Conservation (phyloP, 2,888 invertebrate species). For the Eupithecia dodoneata region DNA sequence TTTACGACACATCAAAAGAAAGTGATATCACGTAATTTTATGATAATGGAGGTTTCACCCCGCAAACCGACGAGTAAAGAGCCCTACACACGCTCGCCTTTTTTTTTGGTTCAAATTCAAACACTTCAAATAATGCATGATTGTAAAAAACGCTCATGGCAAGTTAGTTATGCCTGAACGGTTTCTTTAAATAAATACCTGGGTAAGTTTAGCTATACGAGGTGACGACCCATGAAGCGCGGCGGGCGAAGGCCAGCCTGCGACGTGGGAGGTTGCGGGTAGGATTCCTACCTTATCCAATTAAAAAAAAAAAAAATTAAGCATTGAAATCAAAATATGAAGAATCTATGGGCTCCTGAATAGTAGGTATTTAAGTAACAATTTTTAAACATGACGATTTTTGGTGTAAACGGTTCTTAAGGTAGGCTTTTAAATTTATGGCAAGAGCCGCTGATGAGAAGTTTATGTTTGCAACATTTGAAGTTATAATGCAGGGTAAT, state of each 20-base stretch:
- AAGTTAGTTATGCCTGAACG: not conserved
- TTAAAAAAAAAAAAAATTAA: not conserved
- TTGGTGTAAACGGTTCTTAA: slow-evolving; percentile 43
- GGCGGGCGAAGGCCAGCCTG: too few species aligned
- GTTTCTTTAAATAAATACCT: not conserved
- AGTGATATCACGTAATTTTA: slow-evolving; percentile 81
- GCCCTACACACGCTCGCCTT: slow-evolving; percentile 13
- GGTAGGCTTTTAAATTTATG: slow-evolving; percentile 81
- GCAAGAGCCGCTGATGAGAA: slow-evolving; percentile 69
- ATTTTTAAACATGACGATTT: not conserved
- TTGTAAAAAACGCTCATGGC: not conserved
- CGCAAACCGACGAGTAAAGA: slow-evolving; percentile 60
- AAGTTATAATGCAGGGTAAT: slow-evolving; percentile 55
- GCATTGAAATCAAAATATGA: not conserved
- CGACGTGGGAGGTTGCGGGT: too few species aligned
- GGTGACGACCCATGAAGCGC: too few species aligned
- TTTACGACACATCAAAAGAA: slow-evolving; percentile 81
- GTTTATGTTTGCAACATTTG: slow-evolving; percentile 74
- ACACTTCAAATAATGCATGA: not conserved
- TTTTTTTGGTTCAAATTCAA: not conserved
- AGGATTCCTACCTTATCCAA: too few species aligned
- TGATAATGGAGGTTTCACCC: slow-evolving; percentile 77
- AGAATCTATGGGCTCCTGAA: not conserved
- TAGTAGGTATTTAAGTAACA: not conserved
- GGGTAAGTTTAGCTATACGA: not conserved